A percentile compares a stretch with the other conserved stretches of the same genome.
Conservation (phyloP, 2,888 invertebrate genomes). For the Portevinia maculata region DNA sequence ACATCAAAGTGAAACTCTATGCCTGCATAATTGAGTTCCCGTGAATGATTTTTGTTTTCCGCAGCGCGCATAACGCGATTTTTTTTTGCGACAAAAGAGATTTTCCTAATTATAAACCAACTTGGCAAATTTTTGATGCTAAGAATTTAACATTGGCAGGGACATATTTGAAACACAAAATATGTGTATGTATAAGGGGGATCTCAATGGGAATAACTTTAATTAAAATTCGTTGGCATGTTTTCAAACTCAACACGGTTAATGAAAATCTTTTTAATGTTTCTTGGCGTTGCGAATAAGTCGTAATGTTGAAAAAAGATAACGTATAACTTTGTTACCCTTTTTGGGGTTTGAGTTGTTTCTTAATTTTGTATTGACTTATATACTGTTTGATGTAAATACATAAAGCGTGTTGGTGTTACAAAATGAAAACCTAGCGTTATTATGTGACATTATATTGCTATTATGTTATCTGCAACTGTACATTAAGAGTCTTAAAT, state of each 20-base stretch:
- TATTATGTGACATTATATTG: too few relatives aligned
- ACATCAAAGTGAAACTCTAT: slow-evolving; percentile 45
- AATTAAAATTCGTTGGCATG: slow-evolving; percentile 46
- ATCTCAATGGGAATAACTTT: neutral
- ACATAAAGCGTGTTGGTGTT: too few relatives aligned
- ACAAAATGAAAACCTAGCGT: too few relatives aligned
- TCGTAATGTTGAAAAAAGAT: slow-evolving; percentile 56
- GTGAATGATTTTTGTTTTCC: neutral
- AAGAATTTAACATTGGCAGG: slow-evolving; percentile 33
- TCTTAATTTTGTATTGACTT: too few relatives aligned
- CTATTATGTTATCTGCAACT: too few relatives aligned
- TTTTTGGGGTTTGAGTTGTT: too few relatives aligned
- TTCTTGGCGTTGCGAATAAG: slow-evolving; percentile 48
- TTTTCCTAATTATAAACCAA: slow-evolving; percentile 37
- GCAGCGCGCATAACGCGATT: neutral
- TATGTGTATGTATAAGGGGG: slow-evolving; percentile 14
- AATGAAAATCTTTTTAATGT: slow-evolving; percentile 49
- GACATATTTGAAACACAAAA: slow-evolving; percentile 26
- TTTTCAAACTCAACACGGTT: slow-evolving; percentile 34
- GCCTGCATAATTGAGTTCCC: neutral
- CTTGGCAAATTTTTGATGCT: slow-evolving; percentile 19
- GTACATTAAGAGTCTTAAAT: too few relatives aligned
- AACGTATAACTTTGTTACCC: slow-evolving; percentile 65
- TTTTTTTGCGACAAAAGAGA: slow-evolving; percentile 13
- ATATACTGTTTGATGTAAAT: too few relatives aligned